Evolutionary conservation across 2,797 vertebrate species (phyloP).

Genomic region (Phrynocephalus vlangalii): DNA sequence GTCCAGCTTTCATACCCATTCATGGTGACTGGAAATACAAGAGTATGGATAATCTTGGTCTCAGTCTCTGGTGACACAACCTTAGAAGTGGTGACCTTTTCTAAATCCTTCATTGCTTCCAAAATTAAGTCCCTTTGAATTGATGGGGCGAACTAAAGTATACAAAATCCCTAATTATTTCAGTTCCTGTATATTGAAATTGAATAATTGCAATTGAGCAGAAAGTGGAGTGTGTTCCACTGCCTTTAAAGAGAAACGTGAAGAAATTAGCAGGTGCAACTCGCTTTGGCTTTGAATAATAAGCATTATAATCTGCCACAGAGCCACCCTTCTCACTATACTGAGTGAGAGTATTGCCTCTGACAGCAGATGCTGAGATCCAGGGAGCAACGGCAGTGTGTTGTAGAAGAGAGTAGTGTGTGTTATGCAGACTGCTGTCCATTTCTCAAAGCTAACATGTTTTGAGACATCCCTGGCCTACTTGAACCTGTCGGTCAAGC

Average conservation of each 20-base stretch:
- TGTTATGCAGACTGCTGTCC: not conserved
- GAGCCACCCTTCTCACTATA: not conserved
- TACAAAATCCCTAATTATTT: too few relatives aligned
- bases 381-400: not conserved
- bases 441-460: too few relatives aligned
- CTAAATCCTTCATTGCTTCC: too few relatives aligned
- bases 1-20: too few relatives aligned
- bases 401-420: not conserved
- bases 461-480: too few relatives aligned
- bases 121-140: too few relatives aligned
- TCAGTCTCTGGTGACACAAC: too few relatives aligned
- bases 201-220: not conserved
- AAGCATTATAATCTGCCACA: not conserved
- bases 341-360: not conserved
- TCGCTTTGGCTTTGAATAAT: not conserved
- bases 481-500: not conserved
- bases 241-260: not conserved
- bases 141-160: too few relatives aligned
- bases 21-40: too few relatives aligned
- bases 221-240: not conserved
- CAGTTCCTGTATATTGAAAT: too few relatives aligned
- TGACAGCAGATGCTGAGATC: not conserved
- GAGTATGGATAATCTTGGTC: too few relatives aligned
- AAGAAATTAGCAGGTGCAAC: not conserved
- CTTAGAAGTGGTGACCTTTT: too few relatives aligned